A percentile compares a stretch with the other conserved stretches of the same genome.
These are phyloP conservation scores for Protobothrops flavoviridis DNA, from an alignment of 2,113 vertebrate genomes.

Conservation along the genomic window DNA sequence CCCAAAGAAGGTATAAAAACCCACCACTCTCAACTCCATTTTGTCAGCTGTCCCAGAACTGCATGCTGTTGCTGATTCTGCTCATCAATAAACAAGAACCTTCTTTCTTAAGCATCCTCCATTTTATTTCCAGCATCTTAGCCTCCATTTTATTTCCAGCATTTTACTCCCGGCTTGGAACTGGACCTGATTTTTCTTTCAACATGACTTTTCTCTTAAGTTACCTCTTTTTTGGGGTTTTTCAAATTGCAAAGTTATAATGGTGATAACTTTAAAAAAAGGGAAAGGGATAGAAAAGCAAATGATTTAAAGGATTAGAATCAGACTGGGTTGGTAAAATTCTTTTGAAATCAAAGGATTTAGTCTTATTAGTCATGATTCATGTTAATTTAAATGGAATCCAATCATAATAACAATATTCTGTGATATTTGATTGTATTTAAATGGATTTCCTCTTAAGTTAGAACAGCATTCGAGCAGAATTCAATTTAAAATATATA, in stretches of 20 bases:
- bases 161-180: too few relatives aligned
- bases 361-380: not conserved
- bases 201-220: not conserved
- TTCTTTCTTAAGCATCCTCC: too few relatives aligned
- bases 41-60: too few relatives aligned
- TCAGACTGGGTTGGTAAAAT: not conserved
- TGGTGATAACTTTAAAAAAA: not conserved
- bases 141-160: too few relatives aligned
- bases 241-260: not conserved
- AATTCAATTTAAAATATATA: not conserved
- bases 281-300: not conserved
- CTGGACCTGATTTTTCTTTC: too few relatives aligned
- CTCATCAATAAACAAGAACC: too few relatives aligned
- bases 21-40: too few relatives aligned
- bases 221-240: not conserved
- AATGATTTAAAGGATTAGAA: not conserved
- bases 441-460: not conserved
- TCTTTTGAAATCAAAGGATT: not conserved
- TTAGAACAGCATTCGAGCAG: not conserved
- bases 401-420: not conserved
- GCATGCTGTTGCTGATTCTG: too few relatives aligned
- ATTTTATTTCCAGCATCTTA: too few relatives aligned
- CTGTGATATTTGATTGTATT: not conserved
- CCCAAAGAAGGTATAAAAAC: too few relatives aligned
- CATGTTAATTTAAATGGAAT: not conserved